Base-by-base conservation (phyloP, 2,113 vertebrate species). In the Haliaeetus leucogaster region DNA sequence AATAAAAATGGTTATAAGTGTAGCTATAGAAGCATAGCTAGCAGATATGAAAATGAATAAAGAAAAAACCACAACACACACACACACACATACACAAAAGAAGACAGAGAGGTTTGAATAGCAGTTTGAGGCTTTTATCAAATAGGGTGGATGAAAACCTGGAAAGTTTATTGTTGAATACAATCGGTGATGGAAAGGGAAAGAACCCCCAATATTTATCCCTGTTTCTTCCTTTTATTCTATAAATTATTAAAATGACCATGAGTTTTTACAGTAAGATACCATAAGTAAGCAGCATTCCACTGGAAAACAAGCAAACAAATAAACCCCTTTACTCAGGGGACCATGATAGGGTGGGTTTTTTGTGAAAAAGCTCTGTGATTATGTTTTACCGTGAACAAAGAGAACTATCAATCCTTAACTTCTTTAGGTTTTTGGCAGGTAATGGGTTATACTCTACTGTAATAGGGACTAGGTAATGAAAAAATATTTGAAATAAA, bases 301-400 rank as follows among this genome's bases (percentile, higher is more conserved):
- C 17, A 22, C 2, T 66, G 55, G 18, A 59, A 82, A 59, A 34
- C 22, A 88, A 62, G 38, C 2, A 17, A 88, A 61, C 9, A 26
- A 88, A 58, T 26, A 20, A 77, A 73, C 5, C 3, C 4, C 5
- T 45, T 61, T 79, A 27, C 23, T 79, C 40, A 32, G 22, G 11
- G 9, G 2, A 62, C 7, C 16, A 19, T 62, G 16, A 70, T 8
- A 79, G 17, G 25, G 3, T 0, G 1, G 0, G 0, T 43, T 79
- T 80, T 23, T n/a, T 4, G 10, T 30, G 27, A 56, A 79, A 63
- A 89, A 63, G 0, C 1, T 53, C 26, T 52, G 23, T 66, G 45
- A 45, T 59, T 58, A 25, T 17, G 26, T 53, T 86, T 70, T 45
- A 23, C 8, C 2, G 0, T 25, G 2, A 86, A 16, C 10, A 73